phyloP scores from a whole-genome alignment of 2,797 vertebrate species.

The Serranus cabrilla region DNA sequence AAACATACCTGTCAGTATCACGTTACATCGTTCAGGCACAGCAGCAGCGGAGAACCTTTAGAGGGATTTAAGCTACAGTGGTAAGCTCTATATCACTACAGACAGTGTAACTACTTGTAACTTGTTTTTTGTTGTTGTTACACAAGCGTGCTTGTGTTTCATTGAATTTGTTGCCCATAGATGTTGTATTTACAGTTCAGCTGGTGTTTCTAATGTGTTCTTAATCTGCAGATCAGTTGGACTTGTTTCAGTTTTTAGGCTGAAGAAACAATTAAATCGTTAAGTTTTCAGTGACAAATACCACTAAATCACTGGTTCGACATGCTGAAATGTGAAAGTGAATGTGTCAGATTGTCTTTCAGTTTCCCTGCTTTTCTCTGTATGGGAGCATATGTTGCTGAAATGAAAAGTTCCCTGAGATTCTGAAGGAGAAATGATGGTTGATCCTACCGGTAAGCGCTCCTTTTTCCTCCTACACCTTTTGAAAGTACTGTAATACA shows the following conservation, averaged over 20 bases:
- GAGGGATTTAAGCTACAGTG: background rate
- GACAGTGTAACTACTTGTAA: too few relatives aligned
- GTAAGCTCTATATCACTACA: background rate
- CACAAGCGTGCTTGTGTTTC: background rate
- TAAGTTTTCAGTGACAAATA: background rate
- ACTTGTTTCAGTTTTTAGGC: too few relatives aligned
- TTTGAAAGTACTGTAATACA: background rate
- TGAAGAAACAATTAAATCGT: background rate
- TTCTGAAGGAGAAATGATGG: slow-evolving; percentile 9
- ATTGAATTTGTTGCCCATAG: background rate
- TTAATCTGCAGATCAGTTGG: background rate
- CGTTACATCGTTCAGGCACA: background rate
- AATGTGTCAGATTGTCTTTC: background rate
- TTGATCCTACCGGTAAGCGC: slow-evolving; percentile 22
- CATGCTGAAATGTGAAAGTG: too few relatives aligned
- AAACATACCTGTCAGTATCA: background rate
- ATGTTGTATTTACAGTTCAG: background rate
- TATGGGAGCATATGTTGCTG: background rate
- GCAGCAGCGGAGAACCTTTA: background rate
- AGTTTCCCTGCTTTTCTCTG: background rate
- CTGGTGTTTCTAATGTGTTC: background rate
- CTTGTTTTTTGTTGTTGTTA: background rate
- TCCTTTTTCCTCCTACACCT: background rate
- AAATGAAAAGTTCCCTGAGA: background rate
- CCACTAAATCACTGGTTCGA: background rate